These are phyloP conservation scores for Papilio glaucus DNA, from an alignment of 1,140 invertebrate species.

Conservation along the genomic window DNA sequence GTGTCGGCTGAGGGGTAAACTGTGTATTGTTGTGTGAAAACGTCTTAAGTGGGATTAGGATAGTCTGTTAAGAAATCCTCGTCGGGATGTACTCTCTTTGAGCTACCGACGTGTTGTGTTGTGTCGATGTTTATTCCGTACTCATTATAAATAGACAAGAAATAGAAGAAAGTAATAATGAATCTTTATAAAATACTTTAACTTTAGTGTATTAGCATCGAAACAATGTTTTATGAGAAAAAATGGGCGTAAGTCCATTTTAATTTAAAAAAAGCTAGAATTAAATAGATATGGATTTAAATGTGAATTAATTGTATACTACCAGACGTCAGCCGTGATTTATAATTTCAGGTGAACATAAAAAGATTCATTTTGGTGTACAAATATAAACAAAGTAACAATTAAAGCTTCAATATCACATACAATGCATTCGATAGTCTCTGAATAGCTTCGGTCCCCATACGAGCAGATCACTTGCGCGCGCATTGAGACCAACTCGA, in stretches of 20 bases:
- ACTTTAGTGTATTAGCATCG: no score
- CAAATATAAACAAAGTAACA: conserved; percentile 26
- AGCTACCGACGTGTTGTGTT: conserved; percentile 50
- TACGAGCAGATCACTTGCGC: conserved; percentile 38
- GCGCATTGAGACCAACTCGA: conserved; percentile 44
- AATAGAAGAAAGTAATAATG: no score
- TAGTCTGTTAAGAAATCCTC: conserved; percentile 44
- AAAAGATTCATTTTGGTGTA: neutral
- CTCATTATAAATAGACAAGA: neutral
- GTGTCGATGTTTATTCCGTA: neutral
- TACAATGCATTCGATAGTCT: neutral
- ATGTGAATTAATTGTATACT: no score
- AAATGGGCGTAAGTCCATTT: no score
- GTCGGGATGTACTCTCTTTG: conserved; percentile 43
- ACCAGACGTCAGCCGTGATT: no score
- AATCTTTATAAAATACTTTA: no score
- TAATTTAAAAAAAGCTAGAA: no score
- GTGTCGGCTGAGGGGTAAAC: conserved; percentile 56
- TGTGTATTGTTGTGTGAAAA: conserved; percentile 60
- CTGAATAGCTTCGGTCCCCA: conserved; percentile 16
- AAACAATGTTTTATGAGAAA: no score
- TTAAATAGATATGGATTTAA: no score
- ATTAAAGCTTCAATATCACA: conserved; percentile 35
- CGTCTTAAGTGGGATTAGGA: conserved; percentile 66
- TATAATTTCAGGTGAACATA: no score